A percentile compares a stretch with the other conserved stretches of the same genome.
These are phyloP conservation scores for Eurystomus glaucurus DNA, from an alignment of 2,797 vertebrate genomes.

Conservation along the genomic window DNA sequence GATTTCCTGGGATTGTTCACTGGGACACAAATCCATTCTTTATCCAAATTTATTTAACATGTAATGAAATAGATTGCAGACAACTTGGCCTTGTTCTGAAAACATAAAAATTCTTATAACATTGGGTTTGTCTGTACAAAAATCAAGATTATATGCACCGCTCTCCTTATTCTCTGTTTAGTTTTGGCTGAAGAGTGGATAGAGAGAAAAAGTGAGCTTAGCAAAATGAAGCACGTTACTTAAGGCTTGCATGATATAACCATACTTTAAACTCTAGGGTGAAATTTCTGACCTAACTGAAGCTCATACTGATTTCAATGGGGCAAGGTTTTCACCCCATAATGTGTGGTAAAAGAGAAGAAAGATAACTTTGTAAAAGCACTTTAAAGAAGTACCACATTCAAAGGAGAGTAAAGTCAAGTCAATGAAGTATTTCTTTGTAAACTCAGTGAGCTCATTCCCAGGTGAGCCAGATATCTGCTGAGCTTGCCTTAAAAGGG, in stretches of 20 bases:
- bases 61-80: neutral
- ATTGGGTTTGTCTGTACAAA: neutral
- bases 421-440: slow-evolving; percentile 22
- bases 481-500: slow-evolving; percentile 48
- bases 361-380: neutral
- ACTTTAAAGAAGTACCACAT: slow-evolving; percentile 1
- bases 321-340: neutral
- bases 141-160: neutral
- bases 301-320: neutral
- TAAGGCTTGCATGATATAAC: neutral
- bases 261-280: neutral
- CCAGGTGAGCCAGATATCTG: slow-evolving; percentile 48
- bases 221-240: neutral
- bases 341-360: neutral
- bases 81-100: neutral
- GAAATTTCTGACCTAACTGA: slow-evolving; percentile 27
- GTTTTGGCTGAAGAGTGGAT: neutral
- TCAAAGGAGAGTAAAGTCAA: slow-evolving; percentile 32
- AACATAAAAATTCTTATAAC: neutral
- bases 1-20: slow-evolving; percentile 6
- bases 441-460: slow-evolving; percentile 60
- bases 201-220: neutral
- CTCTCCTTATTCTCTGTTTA: neutral
- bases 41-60: slow-evolving; percentile 20
- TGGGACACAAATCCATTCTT: slow-evolving; percentile 25